Base-by-base conservation (phyloP, 2,888 invertebrate species). In the Aphidoletes aphidimyza region DNA sequence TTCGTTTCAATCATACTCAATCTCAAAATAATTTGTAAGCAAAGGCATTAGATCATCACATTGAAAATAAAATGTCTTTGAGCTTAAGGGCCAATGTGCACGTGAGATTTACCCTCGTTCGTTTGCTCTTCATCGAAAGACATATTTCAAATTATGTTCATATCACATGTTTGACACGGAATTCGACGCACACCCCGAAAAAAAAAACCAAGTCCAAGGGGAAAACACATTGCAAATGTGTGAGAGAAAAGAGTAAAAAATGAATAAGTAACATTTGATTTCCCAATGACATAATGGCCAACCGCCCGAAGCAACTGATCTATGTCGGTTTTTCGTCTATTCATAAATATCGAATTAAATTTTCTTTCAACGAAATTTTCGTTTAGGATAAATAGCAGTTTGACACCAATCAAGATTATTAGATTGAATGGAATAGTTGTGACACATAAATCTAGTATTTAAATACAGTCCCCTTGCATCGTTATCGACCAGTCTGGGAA, bases 101-200 rank as follows among this genome's bases (percentile, higher is more conserved):
- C 19, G 78, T 81, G n/a, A 81, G 81, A 37, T 11, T 30, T 69
- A 69, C 34, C 34, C 14, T 81, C 9, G 81, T 81, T 54, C 36
- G 1, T 22, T n/a, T 37, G 5, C 17, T 54, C 11, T 54, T 5
- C 6, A 54, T n/a, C 5, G 22, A 6, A 8, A 37, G 37, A 81
- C 37, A 81, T 22, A n/a, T 81, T 81, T 81, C 81, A 81, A 81
- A 81, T 81, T n/a, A 36, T 81, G n/a, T 81, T 19, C 37, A 81
- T 37, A 81, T 81, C 37, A 81, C 81, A 81, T 81, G 37, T 37
- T 37, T 69, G 69, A 69, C 69, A 69, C 69, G 34, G 30, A 2
- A 14, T 30, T 69, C 34, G 34, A 69, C 30, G 34, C 34, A 9
- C 9, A 30, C 34, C 14, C 54, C n/a, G n/a, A n/a, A n/a, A 22